Evolutionary conservation across 2,113 vertebrate genomes (phyloP), one percentile per base, ranked within the genome.

Genomic region (Corvus hawaiiensis): DNA sequence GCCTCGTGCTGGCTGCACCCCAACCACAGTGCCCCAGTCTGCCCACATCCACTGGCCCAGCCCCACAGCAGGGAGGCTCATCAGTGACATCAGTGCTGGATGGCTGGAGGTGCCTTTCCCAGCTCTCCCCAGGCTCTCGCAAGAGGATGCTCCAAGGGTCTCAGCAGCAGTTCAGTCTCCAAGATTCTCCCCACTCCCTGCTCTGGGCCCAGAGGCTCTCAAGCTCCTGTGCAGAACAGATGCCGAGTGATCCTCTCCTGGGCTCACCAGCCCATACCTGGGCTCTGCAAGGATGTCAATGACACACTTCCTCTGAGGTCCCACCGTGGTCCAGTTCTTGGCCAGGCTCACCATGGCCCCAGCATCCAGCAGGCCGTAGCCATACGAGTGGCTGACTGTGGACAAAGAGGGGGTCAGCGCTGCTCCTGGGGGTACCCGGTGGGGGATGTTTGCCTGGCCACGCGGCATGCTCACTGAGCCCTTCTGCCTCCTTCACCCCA

Each of bases 361-460:
- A 0, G 99, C 99, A 3, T 99, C 99, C 96, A 99, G 96, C 61
- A 99, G 98, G 18, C 99, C 99, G 0, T 99, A 99, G 75, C 99
- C 99, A 0, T 99, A 99, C 0, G 99, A 99, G 69, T 99, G 99
- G 97, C 99, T 99, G 96, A 99, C 99, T 99, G 98, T 10, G 72
- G 83, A 95, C 37, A 93, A 55, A 95, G 77, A 56, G 16, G 62
- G 49, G 63, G 41, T 82, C 11, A 46, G 49, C 0, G 1, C 71
- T 0, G 1, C 27, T 35, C 14, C 19, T 4, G 7, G 46, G 33
- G 18, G 33, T 13, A 54, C 21, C 52, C 2, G 2, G 30, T 3
- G 13, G 35, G 20, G 27, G 5, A 37, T 1, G 1, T 5, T 11
- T 46, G 55, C 46, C 44, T 4, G 1, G 61, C 66, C 6, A 2